A percentile compares a stretch with the other conserved stretches of the same genome.
Conservation (phyloP, 2,113 vertebrate species). For the Hemichromis elongatus region DNA sequence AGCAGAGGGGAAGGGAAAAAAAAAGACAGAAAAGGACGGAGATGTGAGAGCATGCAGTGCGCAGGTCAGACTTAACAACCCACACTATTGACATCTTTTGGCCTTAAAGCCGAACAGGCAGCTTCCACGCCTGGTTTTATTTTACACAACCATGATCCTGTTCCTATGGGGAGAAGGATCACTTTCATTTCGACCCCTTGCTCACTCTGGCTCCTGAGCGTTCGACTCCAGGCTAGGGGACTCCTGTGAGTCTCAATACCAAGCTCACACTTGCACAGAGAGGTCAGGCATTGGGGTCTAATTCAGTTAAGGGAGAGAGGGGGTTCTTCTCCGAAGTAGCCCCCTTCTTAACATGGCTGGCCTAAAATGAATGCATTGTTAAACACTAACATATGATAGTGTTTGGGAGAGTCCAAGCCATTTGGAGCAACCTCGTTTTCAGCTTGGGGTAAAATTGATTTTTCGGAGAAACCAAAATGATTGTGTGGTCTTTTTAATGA, state of each 20-base stretch:
- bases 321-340: slow-evolving; percentile 28
- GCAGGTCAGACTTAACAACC: slow-evolving; percentile 36
- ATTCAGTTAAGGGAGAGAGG: slow-evolving; percentile 21
- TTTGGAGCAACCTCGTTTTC: slow-evolving; percentile 55
- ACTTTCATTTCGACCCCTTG: slow-evolving; percentile 66
- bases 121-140: slow-evolving; percentile 59
- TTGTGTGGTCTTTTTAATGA: slow-evolving; percentile 66
- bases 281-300: slow-evolving; percentile 53
- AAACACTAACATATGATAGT: slow-evolving; percentile 68
- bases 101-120: slow-evolving; percentile 55
- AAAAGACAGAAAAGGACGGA: background rate
- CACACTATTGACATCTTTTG: slow-evolving; percentile 57
- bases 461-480: slow-evolving; percentile 65
- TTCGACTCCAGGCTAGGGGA: slow-evolving; percentile 59
- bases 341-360: slow-evolving; percentile 36
- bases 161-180: slow-evolving; percentile 61
- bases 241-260: slow-evolving; percentile 53
- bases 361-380: slow-evolving; percentile 65
- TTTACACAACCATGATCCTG: slow-evolving; percentile 64
- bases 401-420: slow-evolving; percentile 49
- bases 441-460: slow-evolving; percentile 59
- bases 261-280: slow-evolving; percentile 52
- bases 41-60: background rate
- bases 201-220: slow-evolving; percentile 52
- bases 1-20: background rate